These are phyloP conservation scores for Xanthia togata DNA, from an alignment of 2,888 invertebrate genomes.

Conservation along the genomic window DNA sequence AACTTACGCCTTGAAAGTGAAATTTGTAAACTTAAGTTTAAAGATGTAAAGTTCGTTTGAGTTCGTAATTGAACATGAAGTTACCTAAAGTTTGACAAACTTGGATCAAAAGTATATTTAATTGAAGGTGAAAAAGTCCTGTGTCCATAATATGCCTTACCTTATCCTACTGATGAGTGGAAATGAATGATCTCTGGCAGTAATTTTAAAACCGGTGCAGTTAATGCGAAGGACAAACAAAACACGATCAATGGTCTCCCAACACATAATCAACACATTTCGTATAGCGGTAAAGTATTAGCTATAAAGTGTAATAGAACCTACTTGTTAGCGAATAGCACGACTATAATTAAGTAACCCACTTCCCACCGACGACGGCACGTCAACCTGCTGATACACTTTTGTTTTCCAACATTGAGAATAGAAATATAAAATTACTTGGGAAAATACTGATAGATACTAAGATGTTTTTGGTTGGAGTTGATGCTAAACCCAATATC, in stretches of 20 bases:
- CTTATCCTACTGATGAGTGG: neutral
- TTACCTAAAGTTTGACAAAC: too few species aligned
- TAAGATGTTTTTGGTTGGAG: neutral
- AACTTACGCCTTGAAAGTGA: constrained; percentile 55
- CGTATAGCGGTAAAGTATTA: constrained; percentile 47
- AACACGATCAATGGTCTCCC: constrained; percentile 26
- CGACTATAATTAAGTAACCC: constrained; percentile 59
- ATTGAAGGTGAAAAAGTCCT: neutral
- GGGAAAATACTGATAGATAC: constrained; percentile 10
- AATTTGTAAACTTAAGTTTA: constrained; percentile 39
- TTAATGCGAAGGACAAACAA: constrained; percentile 6
- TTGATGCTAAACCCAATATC: neutral
- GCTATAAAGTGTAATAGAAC: constrained; percentile 51
- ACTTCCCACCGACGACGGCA: constrained; percentile 55
- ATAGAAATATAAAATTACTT: constrained; percentile 33
- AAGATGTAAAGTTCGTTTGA: constrained; percentile 6
- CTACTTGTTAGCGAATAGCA: constrained; percentile 57
- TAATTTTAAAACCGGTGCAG: neutral
- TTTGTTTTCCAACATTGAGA: constrained; percentile 56
- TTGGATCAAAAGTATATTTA: neutral
- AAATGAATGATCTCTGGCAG: neutral
- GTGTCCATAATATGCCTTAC: neutral
- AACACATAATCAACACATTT: constrained; percentile 43
- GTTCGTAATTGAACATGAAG: neutral
- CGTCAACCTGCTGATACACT: constrained; percentile 64